phyloP scores from a whole-genome alignment of 2,797 vertebrate genomes.

The Corythornis leucogaster region DNA sequence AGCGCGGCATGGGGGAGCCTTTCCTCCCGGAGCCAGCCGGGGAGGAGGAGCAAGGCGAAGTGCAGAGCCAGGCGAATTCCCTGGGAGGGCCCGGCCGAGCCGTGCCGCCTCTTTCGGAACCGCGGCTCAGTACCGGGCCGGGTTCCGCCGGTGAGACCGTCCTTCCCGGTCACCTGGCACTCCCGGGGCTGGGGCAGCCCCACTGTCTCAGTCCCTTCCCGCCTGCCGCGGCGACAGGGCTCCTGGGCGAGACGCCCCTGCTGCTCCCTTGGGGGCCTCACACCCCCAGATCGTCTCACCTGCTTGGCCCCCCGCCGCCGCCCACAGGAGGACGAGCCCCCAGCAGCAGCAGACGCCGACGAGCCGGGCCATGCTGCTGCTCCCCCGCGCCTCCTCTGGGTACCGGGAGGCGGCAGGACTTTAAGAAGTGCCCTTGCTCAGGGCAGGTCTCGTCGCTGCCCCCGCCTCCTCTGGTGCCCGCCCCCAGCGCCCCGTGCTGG shows the following conservation, averaged over 20 bases:
- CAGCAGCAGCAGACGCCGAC: not conserved
- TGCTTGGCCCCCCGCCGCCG: slow-evolving; percentile 29
- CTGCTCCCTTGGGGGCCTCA: too few relatives aligned
- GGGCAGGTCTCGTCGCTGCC: slow-evolving; percentile 43
- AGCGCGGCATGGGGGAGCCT: too few relatives aligned
- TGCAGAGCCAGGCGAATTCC: not conserved
- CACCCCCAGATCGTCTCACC: not conserved
- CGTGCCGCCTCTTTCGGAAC: not conserved
- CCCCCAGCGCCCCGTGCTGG: not conserved
- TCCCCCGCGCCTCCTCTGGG: not conserved
- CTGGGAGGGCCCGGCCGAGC: not conserved
- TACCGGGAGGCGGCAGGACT: not conserved
- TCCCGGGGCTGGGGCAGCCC: not conserved
- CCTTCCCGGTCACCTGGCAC: not conserved
- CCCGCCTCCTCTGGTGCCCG: slow-evolving; percentile 46
- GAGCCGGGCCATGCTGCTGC: not conserved
- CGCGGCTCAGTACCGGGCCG: not conserved
- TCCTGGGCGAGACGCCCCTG: not conserved
- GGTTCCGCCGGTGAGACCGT: not conserved
- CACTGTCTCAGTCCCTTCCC: not conserved
- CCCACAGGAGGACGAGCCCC: slow-evolving; percentile 45
- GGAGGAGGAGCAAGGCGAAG: not conserved
- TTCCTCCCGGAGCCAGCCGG: too few relatives aligned
- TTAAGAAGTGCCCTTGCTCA: slow-evolving; percentile 1
- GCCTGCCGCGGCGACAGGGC: not conserved